Percentiles rank a stretch among this genome's conserved stretches.
Evolutionary conservation across 2,888 invertebrate species (phyloP).

Genomic region (Volucella zonaria): DNA sequence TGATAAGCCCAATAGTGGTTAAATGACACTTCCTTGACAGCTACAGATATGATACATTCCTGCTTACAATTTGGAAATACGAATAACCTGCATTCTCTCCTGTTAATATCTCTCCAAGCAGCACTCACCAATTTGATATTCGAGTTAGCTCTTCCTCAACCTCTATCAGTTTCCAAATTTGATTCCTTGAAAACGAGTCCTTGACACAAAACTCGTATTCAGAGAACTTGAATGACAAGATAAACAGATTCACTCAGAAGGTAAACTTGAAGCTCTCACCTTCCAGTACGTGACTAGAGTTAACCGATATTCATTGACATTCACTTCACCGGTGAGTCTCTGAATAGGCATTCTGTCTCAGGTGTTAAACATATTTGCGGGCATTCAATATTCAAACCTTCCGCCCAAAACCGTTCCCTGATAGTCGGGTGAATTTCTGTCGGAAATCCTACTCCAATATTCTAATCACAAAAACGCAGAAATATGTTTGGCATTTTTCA

Average conservation of each 20-base stretch:
- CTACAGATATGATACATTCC: no score
- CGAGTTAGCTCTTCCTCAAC: not conserved
- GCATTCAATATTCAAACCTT: no score
- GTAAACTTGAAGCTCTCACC: conserved; percentile 48
- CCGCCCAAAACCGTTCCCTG: not conserved
- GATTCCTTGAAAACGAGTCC: conserved; percentile 15
- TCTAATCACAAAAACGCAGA: conserved; percentile 58
- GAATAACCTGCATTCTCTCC: no score
- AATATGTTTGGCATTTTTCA: conserved; percentile 69
- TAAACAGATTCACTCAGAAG: conserved; percentile 60
- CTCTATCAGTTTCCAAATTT: conserved; percentile 25
- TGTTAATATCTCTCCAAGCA: no score
- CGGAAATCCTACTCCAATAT: conserved; percentile 31
- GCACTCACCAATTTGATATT: no score
- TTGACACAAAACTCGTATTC: conserved; percentile 27
- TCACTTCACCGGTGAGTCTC: conserved; percentile 31
- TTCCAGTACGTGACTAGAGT: conserved; percentile 1
- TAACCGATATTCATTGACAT: conserved; percentile 47
- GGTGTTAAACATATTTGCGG: conserved; percentile 50
- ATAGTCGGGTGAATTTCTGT: not conserved
- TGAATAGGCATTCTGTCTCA: conserved; percentile 34
- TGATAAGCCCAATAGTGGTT: no score
- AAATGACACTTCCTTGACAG: no score
- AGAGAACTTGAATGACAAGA: conserved; percentile 44
- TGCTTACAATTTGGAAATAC: no score